Base-by-base conservation (phyloP, 1,140 invertebrate species). In the Ostrea denselamellosa region DNA sequence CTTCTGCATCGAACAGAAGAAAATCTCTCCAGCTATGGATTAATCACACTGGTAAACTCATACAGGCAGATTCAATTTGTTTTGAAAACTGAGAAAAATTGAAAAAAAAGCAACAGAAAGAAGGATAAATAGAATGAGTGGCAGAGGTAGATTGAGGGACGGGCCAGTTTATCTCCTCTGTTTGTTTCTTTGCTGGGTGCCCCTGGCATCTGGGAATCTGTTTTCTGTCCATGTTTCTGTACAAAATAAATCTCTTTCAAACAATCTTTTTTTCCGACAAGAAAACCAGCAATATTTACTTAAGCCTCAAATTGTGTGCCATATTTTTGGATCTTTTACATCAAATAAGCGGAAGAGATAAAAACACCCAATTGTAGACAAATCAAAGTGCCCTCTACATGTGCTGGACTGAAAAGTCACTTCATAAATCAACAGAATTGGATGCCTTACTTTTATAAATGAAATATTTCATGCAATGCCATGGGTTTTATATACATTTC, bases 201-300 rank as follows among this genome's bases (percentile, higher is more conserved):
- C 28, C 28, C 68, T 28, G 68, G 68, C 68, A 77, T 77, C 68
- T 77, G 68, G 9, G 68, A 77, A 77, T 77, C 68, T 77, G 68
- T 77, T 77, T 77, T 77, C 68, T 77, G 68, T 77, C 68, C 68
- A 77, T 77, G 68, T 77, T 77, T 28, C 68, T 77, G 8, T 77
- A 77, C 68, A 77, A 25, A 77, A 77, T 77, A 77, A 77, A 77
- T 77, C 68, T 77, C 68, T 77, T 77, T 77, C 68, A 77, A 77
- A 77, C 68, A 77, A 77, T 25, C 25, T 34, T 62, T 77, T 77
- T 77, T 77, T 77, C 68, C 25, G 28, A 25, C 68, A 77, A 28
- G 68, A 77, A 77, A 77, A 77, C 68, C 28, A 34, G 28, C 68
- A 77, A 77, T 77, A 77, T 77, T 77, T 77, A 77, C 68, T 77